Evolutionary conservation across 2,888 invertebrate genomes (phyloP).

Genomic region (Tuberolachnus salignus): DNA sequence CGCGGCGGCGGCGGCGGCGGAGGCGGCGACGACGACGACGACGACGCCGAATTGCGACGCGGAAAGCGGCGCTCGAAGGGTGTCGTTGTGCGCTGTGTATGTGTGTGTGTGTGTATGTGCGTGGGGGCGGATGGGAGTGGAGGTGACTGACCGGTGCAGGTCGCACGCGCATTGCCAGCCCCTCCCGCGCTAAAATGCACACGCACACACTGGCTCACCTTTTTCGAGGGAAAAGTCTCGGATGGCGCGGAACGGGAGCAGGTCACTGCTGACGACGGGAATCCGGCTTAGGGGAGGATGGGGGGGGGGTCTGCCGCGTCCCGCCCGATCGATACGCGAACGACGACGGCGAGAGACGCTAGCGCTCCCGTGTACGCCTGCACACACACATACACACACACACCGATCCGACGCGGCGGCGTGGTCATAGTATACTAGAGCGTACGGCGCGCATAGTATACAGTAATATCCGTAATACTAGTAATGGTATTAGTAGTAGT

Average conservation of each 20-base stretch:
- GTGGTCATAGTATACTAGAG: not conserved
- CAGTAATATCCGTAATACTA: not conserved
- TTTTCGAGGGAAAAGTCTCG: constrained; percentile 1
- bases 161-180: not conserved
- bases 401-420: not conserved
- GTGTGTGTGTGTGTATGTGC: not conserved
- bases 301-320: not conserved
- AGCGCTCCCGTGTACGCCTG: constrained; percentile 16
- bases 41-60: not conserved
- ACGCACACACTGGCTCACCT: not conserved
- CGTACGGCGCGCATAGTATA: not conserved
- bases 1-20: not conserved
- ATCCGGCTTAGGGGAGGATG: not conserved
- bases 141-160: constrained; percentile 43
- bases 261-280: constrained; percentile 44
- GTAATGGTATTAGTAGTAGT: constrained; percentile 19
- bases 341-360: constrained; percentile 25
- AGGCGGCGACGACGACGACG: not conserved
- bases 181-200: not conserved
- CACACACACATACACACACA: not conserved
- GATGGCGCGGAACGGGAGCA: not conserved
- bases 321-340: constrained; percentile 37
- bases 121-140: not conserved
- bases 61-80: not conserved
- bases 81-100: not conserved